Conservation (phyloP, 2,888 invertebrate genomes). For the Escarpia spicata region DNA sequence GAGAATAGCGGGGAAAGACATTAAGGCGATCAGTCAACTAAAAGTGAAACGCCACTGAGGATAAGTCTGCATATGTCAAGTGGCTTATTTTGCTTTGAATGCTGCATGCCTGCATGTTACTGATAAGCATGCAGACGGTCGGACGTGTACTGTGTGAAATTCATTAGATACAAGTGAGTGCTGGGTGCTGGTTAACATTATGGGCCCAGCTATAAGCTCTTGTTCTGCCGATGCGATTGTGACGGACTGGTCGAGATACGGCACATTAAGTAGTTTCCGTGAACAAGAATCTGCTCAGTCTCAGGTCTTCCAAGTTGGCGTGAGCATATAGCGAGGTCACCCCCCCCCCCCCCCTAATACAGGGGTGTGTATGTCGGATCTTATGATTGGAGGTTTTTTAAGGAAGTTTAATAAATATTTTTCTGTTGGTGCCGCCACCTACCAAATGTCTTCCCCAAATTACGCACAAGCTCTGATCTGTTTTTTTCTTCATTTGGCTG, state of each 20-base stretch:
- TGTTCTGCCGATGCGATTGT: neutral
- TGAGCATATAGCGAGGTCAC: no score
- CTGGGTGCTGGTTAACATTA: neutral
- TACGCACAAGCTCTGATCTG: no score
- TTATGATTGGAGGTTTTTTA: no score
- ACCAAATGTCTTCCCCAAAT: no score
- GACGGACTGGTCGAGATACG: neutral
- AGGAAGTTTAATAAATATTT: no score
- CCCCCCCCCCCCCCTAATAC: no score
- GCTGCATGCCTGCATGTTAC: slow-evolving; percentile 7
- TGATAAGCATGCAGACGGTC: neutral
- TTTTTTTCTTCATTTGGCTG: no score
- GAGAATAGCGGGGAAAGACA: neutral
- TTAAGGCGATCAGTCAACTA: neutral
- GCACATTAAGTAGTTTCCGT: neutral
- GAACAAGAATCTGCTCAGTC: neutral
- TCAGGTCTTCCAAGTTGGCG: neutral
- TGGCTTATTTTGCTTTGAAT: neutral
- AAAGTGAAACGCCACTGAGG: neutral
- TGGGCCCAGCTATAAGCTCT: neutral
- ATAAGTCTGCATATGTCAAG: slow-evolving; percentile 16
- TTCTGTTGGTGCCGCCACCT: no score
- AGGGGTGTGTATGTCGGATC: no score
- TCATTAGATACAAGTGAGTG: neutral
- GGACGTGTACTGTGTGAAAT: neutral